Percentiles rank a stretch among this genome's conserved stretches.
phyloP scores from a whole-genome alignment of 64 coral and sea anemone genomes.

The Dendrophyllia cribrosa region DNA sequence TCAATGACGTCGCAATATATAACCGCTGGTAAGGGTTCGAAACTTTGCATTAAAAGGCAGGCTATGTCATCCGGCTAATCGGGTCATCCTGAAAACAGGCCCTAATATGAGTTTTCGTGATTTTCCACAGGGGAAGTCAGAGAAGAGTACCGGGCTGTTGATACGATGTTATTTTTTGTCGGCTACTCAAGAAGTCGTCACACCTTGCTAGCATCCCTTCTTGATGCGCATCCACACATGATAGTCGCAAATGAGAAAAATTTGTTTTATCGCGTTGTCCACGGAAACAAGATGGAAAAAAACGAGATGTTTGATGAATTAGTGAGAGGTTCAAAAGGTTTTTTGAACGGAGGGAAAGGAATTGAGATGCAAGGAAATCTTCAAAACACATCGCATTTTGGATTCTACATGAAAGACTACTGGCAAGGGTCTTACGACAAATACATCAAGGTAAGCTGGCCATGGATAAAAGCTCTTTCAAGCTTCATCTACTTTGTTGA shows the following conservation, averaged over 20 bases:
- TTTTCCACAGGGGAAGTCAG: not conserved
- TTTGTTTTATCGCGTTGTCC: not conserved
- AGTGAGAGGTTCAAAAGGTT: not conserved
- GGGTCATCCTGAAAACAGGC: too few species aligned
- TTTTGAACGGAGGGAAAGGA: not conserved
- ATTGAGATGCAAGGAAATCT: not conserved
- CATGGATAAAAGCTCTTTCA: too few species aligned
- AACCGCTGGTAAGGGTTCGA: too few species aligned
- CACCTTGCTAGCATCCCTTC: not conserved
- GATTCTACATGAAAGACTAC: not conserved
- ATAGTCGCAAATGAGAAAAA: conserved; percentile 10
- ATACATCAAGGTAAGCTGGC: not conserved
- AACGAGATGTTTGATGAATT: not conserved
- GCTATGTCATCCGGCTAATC: too few species aligned
- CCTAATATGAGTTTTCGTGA: too few species aligned
- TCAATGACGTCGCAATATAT: too few species aligned
- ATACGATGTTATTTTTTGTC: conserved; percentile 1
- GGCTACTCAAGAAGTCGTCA: conserved; percentile 2
- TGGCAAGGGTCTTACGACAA: conserved; percentile 3
- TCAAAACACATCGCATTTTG: conserved; percentile 13
- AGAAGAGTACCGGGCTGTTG: not conserved
- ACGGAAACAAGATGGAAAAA: not conserved
- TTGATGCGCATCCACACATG: conserved; percentile 10
- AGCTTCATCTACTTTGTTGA: too few species aligned
- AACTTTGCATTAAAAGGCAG: too few species aligned